Base-by-base conservation (phyloP, 2,888 invertebrate genomes). In the Spicauda simplicius region DNA sequence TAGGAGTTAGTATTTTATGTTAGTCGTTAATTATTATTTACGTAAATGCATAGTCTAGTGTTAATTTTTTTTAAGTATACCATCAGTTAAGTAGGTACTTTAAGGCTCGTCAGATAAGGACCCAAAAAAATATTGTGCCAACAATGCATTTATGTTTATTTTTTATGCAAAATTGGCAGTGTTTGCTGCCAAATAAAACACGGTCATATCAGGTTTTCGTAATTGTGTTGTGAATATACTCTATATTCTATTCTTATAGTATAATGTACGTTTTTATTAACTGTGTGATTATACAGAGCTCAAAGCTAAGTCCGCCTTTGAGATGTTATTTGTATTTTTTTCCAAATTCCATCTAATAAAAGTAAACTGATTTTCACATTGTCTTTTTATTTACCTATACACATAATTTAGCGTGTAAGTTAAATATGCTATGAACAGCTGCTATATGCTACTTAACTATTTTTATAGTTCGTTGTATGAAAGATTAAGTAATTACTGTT, bases 11-110 rank as follows among this genome's bases (percentile, higher is more conserved):
- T 84, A 14, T 78, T 86, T 91, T 90, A 88, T 90, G 86, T 91
- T 90, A 91, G 90, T 86, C 78, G 88, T 90, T 91, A 89, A 86
- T 89, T 91, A 88, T 83, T 90, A 82, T 89, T 88, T 90, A 90
- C 82, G 77, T 88, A 83, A 76, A 82, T 54, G 54, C 57, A 65
- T 82, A 84, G 77, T 77, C 75, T 87, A 88, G 86, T 72, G 77
- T 82, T 83, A 73, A 77, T 80, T 86, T 86, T 81, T 78, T 83
- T 77, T 88, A 86, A 88, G 86, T 77, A 80, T 83, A 87, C 83
- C 80, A 70, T 83, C 84, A 80, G 80, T 86, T 87, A 50, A 50
- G 50, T 50, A 18, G 50, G 18, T 50, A 82, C 76, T 84, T 81
- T 76, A 64, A 67, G 71, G 80, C 74, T 82, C 76, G 82, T 80